A percentile compares a stretch with the other conserved stretches of the same genome.
phyloP scores from a whole-genome alignment of 2,888 invertebrate genomes.

The Folsomia candida region DNA sequence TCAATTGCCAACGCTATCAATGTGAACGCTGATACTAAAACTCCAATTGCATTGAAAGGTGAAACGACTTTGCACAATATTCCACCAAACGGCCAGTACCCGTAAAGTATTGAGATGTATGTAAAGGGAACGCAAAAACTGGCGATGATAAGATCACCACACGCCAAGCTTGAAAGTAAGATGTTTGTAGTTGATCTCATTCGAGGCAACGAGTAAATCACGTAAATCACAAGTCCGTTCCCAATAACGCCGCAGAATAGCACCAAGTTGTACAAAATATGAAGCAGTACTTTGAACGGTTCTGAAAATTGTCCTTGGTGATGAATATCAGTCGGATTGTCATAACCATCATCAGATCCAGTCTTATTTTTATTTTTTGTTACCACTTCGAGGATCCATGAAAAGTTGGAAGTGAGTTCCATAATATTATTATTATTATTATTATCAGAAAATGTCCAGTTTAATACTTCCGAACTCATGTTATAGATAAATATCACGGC shows the following conservation, averaged over 20 bases:
- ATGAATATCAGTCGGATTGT: neutral
- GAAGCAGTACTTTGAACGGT: conserved; percentile 2
- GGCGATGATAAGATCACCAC: conserved; percentile 77
- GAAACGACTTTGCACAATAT: conserved; percentile 74
- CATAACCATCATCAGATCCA: too few species aligned
- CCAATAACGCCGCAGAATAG: neutral
- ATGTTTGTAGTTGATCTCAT: neutral
- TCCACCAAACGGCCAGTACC: conserved; percentile 63
- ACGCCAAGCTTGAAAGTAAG: neutral
- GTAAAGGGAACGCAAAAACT: conserved; percentile 75
- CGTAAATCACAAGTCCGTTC: neutral
- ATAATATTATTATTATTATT: too few species aligned
- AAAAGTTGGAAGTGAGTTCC: too few species aligned
- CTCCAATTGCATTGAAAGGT: conserved; percentile 53
- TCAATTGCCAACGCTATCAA: conserved; percentile 86
- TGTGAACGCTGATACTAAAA: conserved; percentile 56
- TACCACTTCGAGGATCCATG: too few species aligned
- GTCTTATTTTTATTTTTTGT: too few species aligned
- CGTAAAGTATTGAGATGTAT: neutral
- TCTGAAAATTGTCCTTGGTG: too few species aligned
- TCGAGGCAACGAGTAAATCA: neutral
- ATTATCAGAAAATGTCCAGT: too few species aligned
- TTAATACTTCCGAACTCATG: too few species aligned
- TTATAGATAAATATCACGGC: too few species aligned
- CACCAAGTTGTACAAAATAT: conserved; percentile 5